Evolutionary conservation across 2,113 vertebrate genomes (phyloP), one percentile per base, ranked within the genome.

Genomic region (Phycodurus eques): DNA sequence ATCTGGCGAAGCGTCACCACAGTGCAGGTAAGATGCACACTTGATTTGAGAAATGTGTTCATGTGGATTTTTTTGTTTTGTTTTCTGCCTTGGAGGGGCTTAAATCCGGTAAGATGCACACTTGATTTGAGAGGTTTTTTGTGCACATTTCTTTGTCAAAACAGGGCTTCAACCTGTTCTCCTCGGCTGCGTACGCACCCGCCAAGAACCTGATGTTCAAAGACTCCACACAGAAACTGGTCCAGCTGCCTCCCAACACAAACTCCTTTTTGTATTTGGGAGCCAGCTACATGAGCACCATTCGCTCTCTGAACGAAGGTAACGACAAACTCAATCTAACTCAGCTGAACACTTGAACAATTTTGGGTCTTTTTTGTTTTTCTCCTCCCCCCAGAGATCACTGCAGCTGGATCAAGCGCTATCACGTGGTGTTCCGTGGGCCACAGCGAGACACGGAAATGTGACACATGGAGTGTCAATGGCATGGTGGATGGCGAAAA

Each of bases 141-240:
- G 46, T 12, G 13, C 46, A 47, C 2, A 13, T 14, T 47, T 47
- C 17, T 22, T 66, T 11, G 3, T n/a, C 0, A 1, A n/a, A 43
- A 43, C 67, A 92, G 90, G 47, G 0, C 13, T 79, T 81, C 62
- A 4, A 90, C 0, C 92, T 96, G 63, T 97, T 98, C 81, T 86
- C 90, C 22, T 95, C 95, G 42, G 68, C 78, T 8, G 60, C 39
- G 1, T 93, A 88, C 60, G 13, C 27, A 14, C 47, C 42, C 0
- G 83, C 87, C 35, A 94, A 94, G 78, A 91, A 98, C n/a, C 86
- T 98, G 74, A 85, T 98, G 76, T 97, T 98, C 80, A 96, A 93
- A 66, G 94, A 98, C 27, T 92, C 94, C 2, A 71, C 94, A 5
- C 0, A 1, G 1, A 68, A 5, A 3, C 81, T 99, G 67, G 68